Base-by-base conservation (phyloP, 2,113 vertebrate species). In the Clarias batrachus region DNA sequence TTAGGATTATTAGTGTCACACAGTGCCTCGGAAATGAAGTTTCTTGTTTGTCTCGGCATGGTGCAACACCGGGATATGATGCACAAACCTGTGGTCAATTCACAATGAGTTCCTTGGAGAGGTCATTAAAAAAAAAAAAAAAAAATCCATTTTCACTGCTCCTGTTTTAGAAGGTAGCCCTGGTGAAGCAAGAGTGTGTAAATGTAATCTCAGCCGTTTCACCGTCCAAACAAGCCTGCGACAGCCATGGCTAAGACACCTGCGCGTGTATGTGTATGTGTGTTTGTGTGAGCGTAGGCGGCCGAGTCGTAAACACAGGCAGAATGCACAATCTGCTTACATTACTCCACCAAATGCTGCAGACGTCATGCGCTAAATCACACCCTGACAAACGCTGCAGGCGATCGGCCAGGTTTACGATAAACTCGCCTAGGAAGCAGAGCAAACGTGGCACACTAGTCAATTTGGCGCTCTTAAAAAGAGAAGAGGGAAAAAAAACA, bases 291-390 rank as follows among this genome's bases (percentile, higher is more conserved):
- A 41, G 52, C 33, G 59, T 65, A 62, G 88, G 87, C 25, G 74
- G 70, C 21, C 27, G 68, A 83, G 82, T 71, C 41, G 57, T 66
- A 65, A 87, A 83, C 65, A 41, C 76, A 21, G 77, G 27, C 70
- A 56, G 63, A 79, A 85, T 73, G 74, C 23, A 37, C 73, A 83
- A 88, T 90, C 87, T 90, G 85, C 78, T 87, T 79, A 76, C 82
- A 73, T 74, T 66, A 82, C 70, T 57, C 21, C 6, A 76, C 80
- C 78, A 48, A 83, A 86, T 74, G 71, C 52, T 33, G 66, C 74
- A 80, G 33, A 30, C 17, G n/a, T 48, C 13, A 57, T 52, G n/a
- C 21, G 23, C 86, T 83, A 81, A 86, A 59, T 89, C 82, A 82
- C 81, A 65, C 54, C 48, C 86, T 37, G 7, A 83, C 80, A 52